phyloP scores from a whole-genome alignment of 2,888 invertebrate genomes.

The Nasonovia ribisnigri region DNA sequence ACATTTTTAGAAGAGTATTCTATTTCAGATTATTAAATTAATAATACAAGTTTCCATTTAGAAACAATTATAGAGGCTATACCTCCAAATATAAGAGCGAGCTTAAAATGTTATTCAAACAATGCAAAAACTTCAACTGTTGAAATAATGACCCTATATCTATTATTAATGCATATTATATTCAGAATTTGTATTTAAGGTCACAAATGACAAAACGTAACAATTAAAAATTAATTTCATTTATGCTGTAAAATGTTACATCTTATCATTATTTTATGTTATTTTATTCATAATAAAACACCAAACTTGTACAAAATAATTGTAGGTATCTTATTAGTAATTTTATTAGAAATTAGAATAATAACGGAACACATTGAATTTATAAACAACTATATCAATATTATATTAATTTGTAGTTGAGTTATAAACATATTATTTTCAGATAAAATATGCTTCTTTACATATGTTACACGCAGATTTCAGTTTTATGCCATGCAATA shows the following conservation, averaged over 20 bases:
- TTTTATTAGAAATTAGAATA: not conserved
- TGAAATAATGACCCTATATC: not conserved
- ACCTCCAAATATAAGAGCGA: not conserved
- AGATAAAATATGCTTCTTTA: conserved; percentile 32
- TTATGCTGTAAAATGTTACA: not conserved
- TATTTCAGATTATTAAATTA: no score
- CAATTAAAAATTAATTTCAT: not conserved
- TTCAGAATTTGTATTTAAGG: not conserved
- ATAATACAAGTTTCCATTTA: no score
- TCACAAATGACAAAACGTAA: not conserved
- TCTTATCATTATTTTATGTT: no score
- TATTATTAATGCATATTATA: not conserved
- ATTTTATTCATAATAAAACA: no score
- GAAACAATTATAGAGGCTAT: not conserved
- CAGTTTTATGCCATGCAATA: conserved; percentile 14
- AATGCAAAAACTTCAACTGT: no score
- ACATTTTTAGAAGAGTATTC: no score
- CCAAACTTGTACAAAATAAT: not conserved
- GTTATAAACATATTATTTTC: not conserved
- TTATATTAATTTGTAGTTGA: not conserved
- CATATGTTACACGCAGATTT: conserved; percentile 48
- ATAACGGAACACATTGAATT: not conserved
- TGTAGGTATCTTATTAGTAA: not conserved
- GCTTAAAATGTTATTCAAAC: not conserved
- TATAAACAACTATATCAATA: not conserved